Base-by-base conservation (phyloP, 2,113 vertebrate species). In the Alligator sinensis region DNA sequence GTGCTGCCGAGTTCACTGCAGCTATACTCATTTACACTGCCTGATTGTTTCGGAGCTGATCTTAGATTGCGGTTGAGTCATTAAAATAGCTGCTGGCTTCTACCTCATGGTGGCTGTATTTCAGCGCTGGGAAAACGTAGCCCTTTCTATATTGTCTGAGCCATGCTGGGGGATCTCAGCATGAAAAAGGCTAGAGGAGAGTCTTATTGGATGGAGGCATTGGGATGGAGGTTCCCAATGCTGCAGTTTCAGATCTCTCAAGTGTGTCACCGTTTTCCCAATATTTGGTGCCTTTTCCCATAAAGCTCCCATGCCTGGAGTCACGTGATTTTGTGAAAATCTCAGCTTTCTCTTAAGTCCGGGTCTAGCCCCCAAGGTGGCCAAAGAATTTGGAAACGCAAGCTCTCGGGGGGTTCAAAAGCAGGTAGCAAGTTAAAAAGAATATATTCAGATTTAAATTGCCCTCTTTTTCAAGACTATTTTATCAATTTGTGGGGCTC, bases 71-170 rank as follows among this genome's bases (percentile, higher is more conserved):
- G 47, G 47, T 9, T 0, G 11, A 91, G 82, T 96, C 91, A 96
- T 95, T 95, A 96, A 95, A 95, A 95, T 34, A 96, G 94, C 93
- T 94, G 88, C 91, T 97, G 93, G 88, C 93, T 88, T 93, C 94
- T 96, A 91, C 84, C 96, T 95, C 61, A 75, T 91, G 94, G 94
- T 16, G 0, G 82, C 88, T 4, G 2, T 84, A 94, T 94, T 89
- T 92, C 96, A 94, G 80, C 90, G 83, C 17, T 78, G 90, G 83
- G 78, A 89, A 94, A 88, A 95, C 84, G 28, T 85, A 70, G 92
- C 92, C 92, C 91, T 85, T 94, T 87, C 85, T 92, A 84, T 93
- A 94, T 70, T 80, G 88, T 87, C 95, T 94, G 86, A 86, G 85
- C 84, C 80, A 64, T 90, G 92, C 88, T 61, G 84, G 94, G 88